Percentiles rank a stretch among this genome's conserved stretches.
Evolutionary conservation across 2,113 vertebrate species (phyloP).

Genomic region (Tachuris rubrigastra): DNA sequence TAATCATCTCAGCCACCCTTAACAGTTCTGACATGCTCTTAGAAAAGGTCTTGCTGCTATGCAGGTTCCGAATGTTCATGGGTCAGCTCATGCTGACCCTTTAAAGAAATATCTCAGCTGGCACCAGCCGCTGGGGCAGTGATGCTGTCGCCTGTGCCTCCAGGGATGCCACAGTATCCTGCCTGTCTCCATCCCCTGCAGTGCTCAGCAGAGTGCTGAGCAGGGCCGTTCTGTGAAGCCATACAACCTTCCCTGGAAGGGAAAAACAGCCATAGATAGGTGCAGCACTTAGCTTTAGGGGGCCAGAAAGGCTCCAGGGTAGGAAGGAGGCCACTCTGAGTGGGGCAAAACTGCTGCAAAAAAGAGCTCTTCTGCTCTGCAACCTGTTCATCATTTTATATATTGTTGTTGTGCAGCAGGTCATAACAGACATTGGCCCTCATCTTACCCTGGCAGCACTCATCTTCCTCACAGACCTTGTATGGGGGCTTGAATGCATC

Average conservation of each 20-base stretch:
- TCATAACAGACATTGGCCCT: neutral
- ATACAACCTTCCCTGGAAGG: neutral
- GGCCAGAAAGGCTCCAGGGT: neutral
- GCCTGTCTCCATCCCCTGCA: neutral
- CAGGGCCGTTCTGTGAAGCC: rapidly evolving
- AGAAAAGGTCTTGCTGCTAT: neutral
- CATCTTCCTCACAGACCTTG: neutral
- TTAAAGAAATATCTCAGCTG: neutral
- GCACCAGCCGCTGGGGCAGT: neutral
- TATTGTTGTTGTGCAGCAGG: neutral
- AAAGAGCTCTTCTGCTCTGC: neutral
- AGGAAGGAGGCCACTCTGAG: neutral
- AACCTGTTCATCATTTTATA: neutral
- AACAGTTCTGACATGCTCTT: neutral
- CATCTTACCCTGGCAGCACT: neutral
- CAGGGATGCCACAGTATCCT: neutral
- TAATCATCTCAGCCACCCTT: neutral
- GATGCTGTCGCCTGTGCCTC: neutral
- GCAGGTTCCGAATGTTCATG: neutral
- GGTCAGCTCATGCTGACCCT: neutral
- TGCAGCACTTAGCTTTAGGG: neutral
- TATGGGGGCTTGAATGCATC: rapidly evolving
- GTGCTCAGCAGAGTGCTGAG: neutral
- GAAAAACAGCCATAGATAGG: neutral
- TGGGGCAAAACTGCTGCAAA: neutral